Conservation (phyloP, 2,797 vertebrate genomes). For the Columba guinea region DNA sequence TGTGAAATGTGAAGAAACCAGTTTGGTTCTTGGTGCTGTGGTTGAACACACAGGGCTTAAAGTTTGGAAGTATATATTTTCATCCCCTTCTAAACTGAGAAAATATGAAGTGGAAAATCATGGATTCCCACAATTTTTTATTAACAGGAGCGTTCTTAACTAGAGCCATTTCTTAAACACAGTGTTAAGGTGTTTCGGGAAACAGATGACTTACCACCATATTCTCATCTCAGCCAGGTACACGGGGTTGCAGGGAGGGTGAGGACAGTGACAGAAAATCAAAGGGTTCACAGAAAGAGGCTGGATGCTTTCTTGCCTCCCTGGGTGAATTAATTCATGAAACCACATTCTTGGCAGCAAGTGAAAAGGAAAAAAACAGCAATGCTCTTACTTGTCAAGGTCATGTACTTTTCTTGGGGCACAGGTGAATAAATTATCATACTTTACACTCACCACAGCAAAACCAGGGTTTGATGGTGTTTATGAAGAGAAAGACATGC, state of each 20-base stretch:
- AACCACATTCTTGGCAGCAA: background rate
- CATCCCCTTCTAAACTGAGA: background rate
- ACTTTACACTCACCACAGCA: background rate
- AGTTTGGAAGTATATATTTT: background rate
- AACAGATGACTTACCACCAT: background rate
- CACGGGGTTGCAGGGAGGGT: background rate
- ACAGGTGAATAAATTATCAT: background rate
- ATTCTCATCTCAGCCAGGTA: background rate
- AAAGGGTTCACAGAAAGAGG: background rate
- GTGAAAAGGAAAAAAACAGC: background rate
- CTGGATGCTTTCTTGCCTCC: background rate
- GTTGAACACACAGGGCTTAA: background rate
- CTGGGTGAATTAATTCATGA: background rate
- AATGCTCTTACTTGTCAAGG: background rate
- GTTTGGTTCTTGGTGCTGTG: background rate
- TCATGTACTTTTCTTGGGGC: background rate
- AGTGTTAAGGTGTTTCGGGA: background rate
- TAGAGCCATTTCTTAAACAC: background rate
- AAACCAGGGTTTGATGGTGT: background rate
- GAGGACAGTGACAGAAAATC: constrained; percentile 15
- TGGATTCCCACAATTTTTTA: background rate
- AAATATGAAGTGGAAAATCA: background rate
- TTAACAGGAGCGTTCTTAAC: background rate
- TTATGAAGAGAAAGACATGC: background rate
- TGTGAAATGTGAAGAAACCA: constrained; percentile 17